Conservation (phyloP, 92 coral and sea anemone species). For the Metridium senile region DNA sequence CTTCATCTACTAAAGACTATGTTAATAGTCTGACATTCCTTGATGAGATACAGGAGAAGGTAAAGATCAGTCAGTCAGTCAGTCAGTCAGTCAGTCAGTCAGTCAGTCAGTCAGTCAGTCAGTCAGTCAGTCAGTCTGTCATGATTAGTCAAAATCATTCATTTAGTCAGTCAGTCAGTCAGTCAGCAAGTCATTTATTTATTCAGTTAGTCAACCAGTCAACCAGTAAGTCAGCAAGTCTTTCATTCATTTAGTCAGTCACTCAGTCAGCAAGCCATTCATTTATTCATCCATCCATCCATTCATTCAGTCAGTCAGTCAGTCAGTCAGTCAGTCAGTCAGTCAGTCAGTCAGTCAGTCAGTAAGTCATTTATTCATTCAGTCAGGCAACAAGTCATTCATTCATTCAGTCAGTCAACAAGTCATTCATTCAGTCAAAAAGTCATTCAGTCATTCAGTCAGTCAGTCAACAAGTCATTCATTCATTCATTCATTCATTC, state of each 20-base stretch:
- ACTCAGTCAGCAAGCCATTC: not conserved
- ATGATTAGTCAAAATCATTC: not conserved
- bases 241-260: too few species aligned
- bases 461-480: not conserved
- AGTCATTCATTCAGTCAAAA: not conserved
- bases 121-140: not conserved
- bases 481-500: not conserved
- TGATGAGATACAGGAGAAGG: slow-evolving; percentile 97
- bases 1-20: slow-evolving; percentile 81
- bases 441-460: not conserved
- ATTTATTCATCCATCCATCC: not conserved
- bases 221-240: not conserved
- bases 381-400: too few species aligned
- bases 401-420: too few species aligned
- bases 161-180: not conserved
- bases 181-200: not conserved
- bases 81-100: not conserved
- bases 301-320: not conserved
- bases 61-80: too few species aligned
- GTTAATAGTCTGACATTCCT: slow-evolving; percentile 87
- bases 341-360: not conserved
- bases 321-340: not conserved
- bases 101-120: not conserved
- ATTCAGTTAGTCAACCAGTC: too few species aligned
- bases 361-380: not conserved